Evolutionary conservation across 2,888 invertebrate genomes (phyloP), one percentile per base, ranked within the genome.

Genomic region (Anoncus sp.): DNA sequence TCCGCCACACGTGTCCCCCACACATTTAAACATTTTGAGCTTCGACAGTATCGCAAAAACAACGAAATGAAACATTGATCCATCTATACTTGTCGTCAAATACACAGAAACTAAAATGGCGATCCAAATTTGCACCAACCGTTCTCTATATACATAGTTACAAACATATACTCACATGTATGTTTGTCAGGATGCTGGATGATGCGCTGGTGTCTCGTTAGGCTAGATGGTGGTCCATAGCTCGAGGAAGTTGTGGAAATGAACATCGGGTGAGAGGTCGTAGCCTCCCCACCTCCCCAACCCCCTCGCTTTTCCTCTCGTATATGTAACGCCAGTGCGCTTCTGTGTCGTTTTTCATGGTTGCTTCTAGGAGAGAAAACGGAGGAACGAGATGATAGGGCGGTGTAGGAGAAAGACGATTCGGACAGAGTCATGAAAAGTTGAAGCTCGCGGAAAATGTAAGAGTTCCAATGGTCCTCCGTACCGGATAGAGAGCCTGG

Each of bases 391-490:
- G 73, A 70, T n/a, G 65, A 66, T 69, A 51, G 66, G 57, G 45
- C 38, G 75, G 49, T n/a, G n/a, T 16, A 47, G 65, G 67, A 49
- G 62, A 55, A 57, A 81, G 84, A 83, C 83, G 84, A 88, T 88
- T 86, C 85, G 81, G 78, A 79, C 85, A 83, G 76, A 78, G 87
- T 86, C 88, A 88, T 90, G 90, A 90, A 90, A 90, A 90, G 88
- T 90, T 87, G 85, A 84, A 88, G 87, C 85, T 88, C 86, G 88
- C 86, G 86, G 78, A 87, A 87, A 88, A 87, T 82, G 86, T 86
- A 83, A 85, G 85, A 88, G 85, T 86, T 85, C 84, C 83, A 75
- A 72, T 73, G 69, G 63, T 57, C 57, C 47, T 57, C 38, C 38
- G 47, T 57, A 47, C 10, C 16, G 18, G 27, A 14, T 16, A 53